phyloP scores from a whole-genome alignment of 2,113 vertebrate species.

The Tachycineta bicolor region DNA sequence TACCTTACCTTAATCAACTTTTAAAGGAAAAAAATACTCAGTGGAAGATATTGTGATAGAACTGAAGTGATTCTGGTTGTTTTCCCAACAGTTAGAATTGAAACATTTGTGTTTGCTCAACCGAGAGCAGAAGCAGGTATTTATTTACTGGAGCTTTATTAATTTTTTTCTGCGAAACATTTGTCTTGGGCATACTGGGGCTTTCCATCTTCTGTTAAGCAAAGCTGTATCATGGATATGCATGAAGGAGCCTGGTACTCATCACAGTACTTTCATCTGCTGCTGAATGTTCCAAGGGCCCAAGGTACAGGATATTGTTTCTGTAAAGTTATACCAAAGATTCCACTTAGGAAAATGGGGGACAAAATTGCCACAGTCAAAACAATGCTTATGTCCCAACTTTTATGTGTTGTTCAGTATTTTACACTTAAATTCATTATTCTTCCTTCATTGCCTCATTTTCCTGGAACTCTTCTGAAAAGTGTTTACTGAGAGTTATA shows the following conservation, averaged over 20 bases:
- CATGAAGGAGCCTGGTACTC: neutral
- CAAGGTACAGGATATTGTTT: neutral
- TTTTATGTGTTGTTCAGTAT: neutral
- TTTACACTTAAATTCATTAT: neutral
- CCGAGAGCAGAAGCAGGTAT: neutral
- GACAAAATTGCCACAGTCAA: rapidly evolving
- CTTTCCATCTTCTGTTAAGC: neutral
- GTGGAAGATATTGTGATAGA: neutral
- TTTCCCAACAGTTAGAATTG: neutral
- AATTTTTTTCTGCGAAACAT: neutral
- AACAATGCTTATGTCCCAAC: neutral
- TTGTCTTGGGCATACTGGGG: neutral
- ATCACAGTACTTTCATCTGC: neutral
- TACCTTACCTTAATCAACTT: neutral
- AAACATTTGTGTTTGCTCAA: neutral
- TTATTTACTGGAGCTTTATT: neutral
- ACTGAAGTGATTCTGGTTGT: neutral
- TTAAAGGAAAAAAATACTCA: neutral
- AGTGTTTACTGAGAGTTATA: neutral
- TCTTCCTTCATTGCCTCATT: neutral
- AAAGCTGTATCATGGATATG: neutral
- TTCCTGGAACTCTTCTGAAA: neutral
- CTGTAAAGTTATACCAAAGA: neutral
- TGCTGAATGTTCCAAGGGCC: neutral
- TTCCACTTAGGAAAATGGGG: neutral